phyloP scores from a whole-genome alignment of 2,113 vertebrate species.

The Sapayoa aenigma region DNA sequence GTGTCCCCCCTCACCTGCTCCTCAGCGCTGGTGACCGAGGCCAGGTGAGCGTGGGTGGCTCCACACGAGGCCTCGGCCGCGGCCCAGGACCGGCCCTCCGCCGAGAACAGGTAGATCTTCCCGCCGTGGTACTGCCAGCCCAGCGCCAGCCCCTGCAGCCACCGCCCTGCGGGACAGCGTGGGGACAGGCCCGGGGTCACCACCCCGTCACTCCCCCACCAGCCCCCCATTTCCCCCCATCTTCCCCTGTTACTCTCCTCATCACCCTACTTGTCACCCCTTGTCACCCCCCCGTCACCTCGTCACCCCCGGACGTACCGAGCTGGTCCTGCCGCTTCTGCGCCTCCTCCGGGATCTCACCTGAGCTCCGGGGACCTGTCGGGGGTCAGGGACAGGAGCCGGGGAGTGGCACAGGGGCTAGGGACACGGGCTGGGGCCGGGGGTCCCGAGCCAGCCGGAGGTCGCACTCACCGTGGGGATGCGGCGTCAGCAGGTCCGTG shows the following conservation, averaged over 20 bases:
- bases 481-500: slow-evolving; percentile 57
- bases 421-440: background rate
- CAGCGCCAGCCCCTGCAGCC: background rate
- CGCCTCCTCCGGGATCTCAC: background rate
- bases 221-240: background rate
- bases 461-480: background rate
- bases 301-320: background rate
- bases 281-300: background rate
- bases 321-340: background rate
- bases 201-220: too few species aligned
- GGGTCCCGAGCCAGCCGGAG: too few species aligned
- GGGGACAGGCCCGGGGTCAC: background rate
- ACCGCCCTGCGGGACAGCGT: background rate
- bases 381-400: background rate
- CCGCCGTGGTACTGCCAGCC: slow-evolving; percentile 8
- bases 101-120: background rate
- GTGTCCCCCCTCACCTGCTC: background rate
- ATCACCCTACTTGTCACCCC: background rate
- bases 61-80: slow-evolving; percentile 77
- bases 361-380: background rate
- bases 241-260: too few species aligned
- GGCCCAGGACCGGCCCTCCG: slow-evolving; percentile 56
- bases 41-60: background rate
- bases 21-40: background rate
- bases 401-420: background rate